Base-by-base conservation (phyloP, 2,113 vertebrate species). In the Corythoichthys haematopterus region DNA sequence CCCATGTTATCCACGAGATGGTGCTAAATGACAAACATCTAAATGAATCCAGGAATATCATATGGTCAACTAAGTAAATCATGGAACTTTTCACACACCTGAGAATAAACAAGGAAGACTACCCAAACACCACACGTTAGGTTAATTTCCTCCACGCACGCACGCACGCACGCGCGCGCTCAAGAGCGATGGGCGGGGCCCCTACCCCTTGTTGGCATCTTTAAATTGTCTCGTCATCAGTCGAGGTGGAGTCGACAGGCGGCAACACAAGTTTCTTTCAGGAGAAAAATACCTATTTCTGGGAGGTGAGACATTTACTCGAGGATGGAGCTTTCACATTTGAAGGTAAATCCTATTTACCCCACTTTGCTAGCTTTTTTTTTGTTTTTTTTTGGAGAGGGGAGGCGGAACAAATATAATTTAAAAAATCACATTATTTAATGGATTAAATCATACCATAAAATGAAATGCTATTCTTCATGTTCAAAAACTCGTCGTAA, bases 221-320 rank as follows among this genome's bases (percentile, higher is more conserved):
- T 28, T 56, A 56, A 56, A 6, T 56, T 7, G 5, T 10, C 52
- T 16, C 38, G 58, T 61, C 58, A 43, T n/a, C 36, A 43, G n/a
- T 40, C 38, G n/a, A 33, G 43, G 60, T 14, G 60, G 60, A 62
- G 60, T 46, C 40, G 13, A 11, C 20, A 62, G 43, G 55, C 55
- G 33, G 55, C 55, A 36, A 36, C 55, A 46, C 60, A 46, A 62
- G 60, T 62, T 11, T 45, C n/a, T 28, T 45, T 33, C 1, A 46
- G 60, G 60, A 33, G 28, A 61, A 33, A 11, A 61, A 62, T n/a
- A 46, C 46, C 60, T 40, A 15, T 62, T 62, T 46, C 11, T 45
- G 38, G 6, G 16, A 20, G n/a, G n/a, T 4, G 38, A 43, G 58
- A 43, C 11, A 14, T 13, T 43, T 46, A 0, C 28, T 14, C 6